Percentiles rank a stretch among this genome's conserved stretches.
These are phyloP conservation scores for Pristionchus arcanus DNA, from an alignment of 2,888 invertebrate genomes.

Conservation along the genomic window DNA sequence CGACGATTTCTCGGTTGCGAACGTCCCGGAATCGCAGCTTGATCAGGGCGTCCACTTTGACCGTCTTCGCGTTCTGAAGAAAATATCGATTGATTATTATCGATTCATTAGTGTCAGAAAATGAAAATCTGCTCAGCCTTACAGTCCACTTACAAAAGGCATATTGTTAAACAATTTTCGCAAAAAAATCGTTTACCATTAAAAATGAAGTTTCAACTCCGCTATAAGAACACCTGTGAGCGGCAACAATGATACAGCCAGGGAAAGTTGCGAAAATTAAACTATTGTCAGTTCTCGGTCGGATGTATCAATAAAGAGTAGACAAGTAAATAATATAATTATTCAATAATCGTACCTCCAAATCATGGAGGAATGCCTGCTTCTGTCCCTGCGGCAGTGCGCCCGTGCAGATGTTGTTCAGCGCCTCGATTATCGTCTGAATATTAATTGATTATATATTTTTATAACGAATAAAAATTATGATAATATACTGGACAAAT, in stretches of 20 bases:
- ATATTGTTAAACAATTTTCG: too few relatives aligned
- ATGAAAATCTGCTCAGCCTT: too few relatives aligned
- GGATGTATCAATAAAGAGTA: too few relatives aligned
- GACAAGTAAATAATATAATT: not conserved
- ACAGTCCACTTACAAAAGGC: too few relatives aligned
- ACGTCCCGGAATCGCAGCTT: conserved; percentile 83
- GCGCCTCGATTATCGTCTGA: conserved; percentile 93
- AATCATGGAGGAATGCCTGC: conserved; percentile 91
- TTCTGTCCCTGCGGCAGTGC: conserved; percentile 90
- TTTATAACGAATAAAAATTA: not conserved
- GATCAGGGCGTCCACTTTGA: conserved; percentile 82
- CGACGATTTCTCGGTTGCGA: conserved; percentile 80
- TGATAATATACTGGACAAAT: too few relatives aligned
- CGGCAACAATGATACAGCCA: too few relatives aligned
- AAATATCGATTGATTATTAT: conserved; percentile 9
- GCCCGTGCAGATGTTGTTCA: conserved; percentile 93
- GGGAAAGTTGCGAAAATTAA: not conserved
- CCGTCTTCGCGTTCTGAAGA: conserved; percentile 83
- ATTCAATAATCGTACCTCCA: conserved; percentile 82
- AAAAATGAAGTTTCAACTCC: too few relatives aligned
- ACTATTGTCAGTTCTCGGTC: too few relatives aligned
- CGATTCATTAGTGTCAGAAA: not conserved
- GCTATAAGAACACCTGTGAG: too few relatives aligned
- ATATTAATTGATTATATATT: conserved; percentile 30
- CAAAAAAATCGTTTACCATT: too few relatives aligned